Base-by-base conservation (phyloP, 1,140 invertebrate genomes). In the Trialeurodes vaporariorum region DNA sequence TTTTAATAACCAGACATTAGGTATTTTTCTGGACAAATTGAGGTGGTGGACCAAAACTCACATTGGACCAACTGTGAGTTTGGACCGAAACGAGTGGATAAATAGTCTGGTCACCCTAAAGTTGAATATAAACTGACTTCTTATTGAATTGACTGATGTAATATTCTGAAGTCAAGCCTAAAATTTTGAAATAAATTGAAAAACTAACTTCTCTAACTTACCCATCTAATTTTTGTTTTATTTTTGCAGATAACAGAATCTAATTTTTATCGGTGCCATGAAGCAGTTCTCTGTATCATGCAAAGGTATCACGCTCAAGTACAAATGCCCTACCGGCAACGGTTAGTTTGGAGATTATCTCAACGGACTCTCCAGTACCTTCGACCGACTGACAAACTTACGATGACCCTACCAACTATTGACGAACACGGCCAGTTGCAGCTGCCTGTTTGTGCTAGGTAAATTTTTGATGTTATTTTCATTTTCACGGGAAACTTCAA, bases 341-440 rank as follows among this genome's bases (percentile, higher is more conserved):
- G 87, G 60, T 82, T 91, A 62, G 85, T 89, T 66, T 90, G 89
- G 88, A 78, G 83, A 21, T 40, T 79, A 61, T 78, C 74, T 60
- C 76, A 77, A 65, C 70, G 76, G 25, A 76, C 75, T 25, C 70
- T 75, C 63, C 80, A 86, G 72, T 82, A 87, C 69, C 78, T 89
- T 68, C 83, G 88, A 65, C 88, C 88, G 1, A 90, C 87, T 64
- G 87, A 89, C 75, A 86, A 85, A 70, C 83, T 90, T 65, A 86
- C 82, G 25, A 85, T 85, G 9, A 82, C 86, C 61, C 78, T 90
- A 72, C 87, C 87, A 62, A 89, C 85, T 71, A 90, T 90, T 73
- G 84, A 86, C 74, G 88, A 90, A 76, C 83, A 86, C 60, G 67
- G 69, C 1, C 69, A 71, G 62, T 49, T 49, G 17, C 34, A 49